Percentiles rank a stretch among this genome's conserved stretches.
phyloP scores from a whole-genome alignment of 1,140 invertebrate species.

The Drosophila murphyi region DNA sequence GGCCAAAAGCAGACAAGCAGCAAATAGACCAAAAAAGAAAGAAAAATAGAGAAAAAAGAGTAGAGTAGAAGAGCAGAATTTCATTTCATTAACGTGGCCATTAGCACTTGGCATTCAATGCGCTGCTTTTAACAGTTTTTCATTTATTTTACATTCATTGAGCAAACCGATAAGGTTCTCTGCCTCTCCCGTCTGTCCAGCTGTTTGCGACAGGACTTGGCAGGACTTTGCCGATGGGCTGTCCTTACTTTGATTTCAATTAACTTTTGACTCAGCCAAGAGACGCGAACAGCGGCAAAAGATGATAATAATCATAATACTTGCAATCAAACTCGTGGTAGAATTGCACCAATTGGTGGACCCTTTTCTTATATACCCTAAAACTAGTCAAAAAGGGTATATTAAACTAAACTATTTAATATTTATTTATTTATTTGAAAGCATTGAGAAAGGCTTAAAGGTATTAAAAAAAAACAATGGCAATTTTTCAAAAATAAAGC shows the following conservation, averaged over 20 bases:
- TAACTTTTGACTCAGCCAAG: constrained; percentile 76
- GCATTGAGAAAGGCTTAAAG: constrained; percentile 23
- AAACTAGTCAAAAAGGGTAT: too few species aligned
- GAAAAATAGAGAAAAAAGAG: background rate
- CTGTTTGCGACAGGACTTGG: constrained; percentile 23
- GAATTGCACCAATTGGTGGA: constrained; percentile 53
- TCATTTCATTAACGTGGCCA: constrained; percentile 79
- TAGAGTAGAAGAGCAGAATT: constrained; percentile 4
- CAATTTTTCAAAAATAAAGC: too few species aligned
- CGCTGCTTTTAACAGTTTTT: constrained; percentile 73
- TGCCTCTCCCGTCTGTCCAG: constrained; percentile 1
- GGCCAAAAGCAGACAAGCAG: constrained; percentile 24
- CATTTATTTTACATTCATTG: constrained; percentile 79
- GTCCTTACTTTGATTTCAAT: constrained; percentile 82
- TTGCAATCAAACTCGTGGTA: constrained; percentile 66
- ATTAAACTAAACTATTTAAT: background rate
- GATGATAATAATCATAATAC: constrained; percentile 71
- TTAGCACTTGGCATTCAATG: constrained; percentile 80
- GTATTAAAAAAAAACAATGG: too few species aligned
- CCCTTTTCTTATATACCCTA: background rate
- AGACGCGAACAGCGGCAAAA: constrained; percentile 53
- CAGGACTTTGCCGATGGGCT: constrained; percentile 34
- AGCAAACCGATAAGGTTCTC: constrained; percentile 69
- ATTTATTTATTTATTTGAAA: too few species aligned
- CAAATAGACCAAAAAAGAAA: background rate